phyloP scores from a whole-genome alignment of 2,797 vertebrate species.

The Enteromius unitaeniatus region DNA sequence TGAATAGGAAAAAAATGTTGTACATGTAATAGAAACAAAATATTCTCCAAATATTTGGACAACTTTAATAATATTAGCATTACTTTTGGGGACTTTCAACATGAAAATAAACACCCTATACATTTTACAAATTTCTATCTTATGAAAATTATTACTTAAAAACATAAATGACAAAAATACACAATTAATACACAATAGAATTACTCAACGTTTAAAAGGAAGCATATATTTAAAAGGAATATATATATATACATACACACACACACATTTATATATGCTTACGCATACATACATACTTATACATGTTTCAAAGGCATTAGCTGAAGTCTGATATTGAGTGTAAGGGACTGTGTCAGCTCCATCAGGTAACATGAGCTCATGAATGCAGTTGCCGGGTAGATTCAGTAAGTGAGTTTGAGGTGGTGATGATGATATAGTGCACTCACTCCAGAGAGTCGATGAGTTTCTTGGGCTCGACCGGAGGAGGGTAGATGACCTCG shows the following conservation, averaged over 20 bases:
- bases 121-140: not conserved
- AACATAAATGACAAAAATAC: not conserved
- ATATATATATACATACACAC: no score
- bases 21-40: not conserved
- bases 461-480: slow-evolving; percentile 90
- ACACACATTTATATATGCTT: no score
- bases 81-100: not conserved
- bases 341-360: not conserved
- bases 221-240: no score
- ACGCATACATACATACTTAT: no score
- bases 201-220: not conserved
- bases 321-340: not conserved
- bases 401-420: not conserved
- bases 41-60: not conserved
- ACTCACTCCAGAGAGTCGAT: slow-evolving; percentile 95
- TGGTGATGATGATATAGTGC: not conserved
- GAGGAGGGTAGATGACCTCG: slow-evolving; percentile 91
- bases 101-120: not conserved
- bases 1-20: not conserved
- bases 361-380: not conserved
- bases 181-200: not conserved
- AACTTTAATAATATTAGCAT: not conserved
- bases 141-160: not conserved
- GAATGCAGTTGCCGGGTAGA: not conserved
- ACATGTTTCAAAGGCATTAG: not conserved